Percentiles rank a stretch among this genome's conserved stretches.
Evolutionary conservation across 2,888 invertebrate genomes (phyloP).

Genomic region (Seladonia tumulorum): DNA sequence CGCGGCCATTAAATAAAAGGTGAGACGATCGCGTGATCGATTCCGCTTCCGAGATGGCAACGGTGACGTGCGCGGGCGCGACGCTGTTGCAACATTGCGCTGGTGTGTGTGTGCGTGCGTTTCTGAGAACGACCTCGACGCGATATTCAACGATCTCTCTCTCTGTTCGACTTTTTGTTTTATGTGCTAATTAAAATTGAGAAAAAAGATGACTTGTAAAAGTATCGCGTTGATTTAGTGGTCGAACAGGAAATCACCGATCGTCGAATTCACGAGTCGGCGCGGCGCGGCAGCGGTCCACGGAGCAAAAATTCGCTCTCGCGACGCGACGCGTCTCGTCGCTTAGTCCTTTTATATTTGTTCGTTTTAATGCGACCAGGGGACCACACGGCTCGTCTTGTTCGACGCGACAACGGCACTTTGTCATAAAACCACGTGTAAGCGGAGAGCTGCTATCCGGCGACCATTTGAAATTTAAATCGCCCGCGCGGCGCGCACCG

Average conservation of each 20-base stretch:
- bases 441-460: conserved; percentile 59
- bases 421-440: conserved; percentile 74
- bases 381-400: conserved; percentile 67
- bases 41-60: conserved; percentile 45
- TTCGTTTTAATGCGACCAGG: conserved; percentile 56
- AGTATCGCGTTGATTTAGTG: neutral
- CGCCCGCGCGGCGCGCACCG: conserved; percentile 44
- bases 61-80: conserved; percentile 21
- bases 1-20: conserved; percentile 61
- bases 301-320: conserved; percentile 20
- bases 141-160: conserved; percentile 7
- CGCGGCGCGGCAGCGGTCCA: neutral
- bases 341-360: conserved; percentile 27
- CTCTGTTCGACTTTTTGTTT: conserved; percentile 2
- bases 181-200: conserved; percentile 26
- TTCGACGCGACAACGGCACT: conserved; percentile 74
- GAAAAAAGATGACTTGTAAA: neutral
- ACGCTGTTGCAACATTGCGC: neutral
- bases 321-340: conserved; percentile 11
- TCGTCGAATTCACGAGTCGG: conserved; percentile 13
- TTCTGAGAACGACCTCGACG: conserved; percentile 16
- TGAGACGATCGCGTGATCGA: conserved; percentile 62
- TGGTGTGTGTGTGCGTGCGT: neutral
- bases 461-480: conserved; percentile 77
- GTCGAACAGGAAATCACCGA: neutral